Percentiles rank a stretch among this genome's conserved stretches.
These are phyloP conservation scores for Tribolium madens DNA, from an alignment of 1,140 invertebrate genomes.

Conservation along the genomic window DNA sequence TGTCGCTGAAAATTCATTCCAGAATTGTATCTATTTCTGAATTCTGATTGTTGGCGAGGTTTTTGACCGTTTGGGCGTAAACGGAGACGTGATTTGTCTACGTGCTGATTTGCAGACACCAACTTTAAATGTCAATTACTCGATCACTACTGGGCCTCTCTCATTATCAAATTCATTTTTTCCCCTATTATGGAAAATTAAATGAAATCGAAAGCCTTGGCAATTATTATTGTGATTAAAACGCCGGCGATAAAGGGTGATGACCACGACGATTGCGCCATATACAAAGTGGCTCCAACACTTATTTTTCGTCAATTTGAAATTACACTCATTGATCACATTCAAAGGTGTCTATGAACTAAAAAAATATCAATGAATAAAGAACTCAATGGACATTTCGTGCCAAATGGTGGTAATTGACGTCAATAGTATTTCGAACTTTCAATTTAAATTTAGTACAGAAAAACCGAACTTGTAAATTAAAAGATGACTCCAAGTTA, in stretches of 20 bases:
- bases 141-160: not conserved
- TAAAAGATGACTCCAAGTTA: not conserved
- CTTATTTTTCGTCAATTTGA: no score
- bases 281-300: not conserved
- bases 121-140: not conserved
- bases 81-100: no score
- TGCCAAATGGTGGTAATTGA: not conserved
- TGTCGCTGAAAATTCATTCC: conserved; percentile 8
- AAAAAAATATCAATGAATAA: not conserved
- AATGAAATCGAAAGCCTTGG: not conserved
- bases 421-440: not conserved
- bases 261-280: not conserved
- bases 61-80: conserved; percentile 5
- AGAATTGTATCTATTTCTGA: conserved; percentile 10
- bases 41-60: conserved; percentile 12
- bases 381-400: not conserved
- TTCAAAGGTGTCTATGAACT: not conserved
- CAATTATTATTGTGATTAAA: not conserved
- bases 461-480: not conserved
- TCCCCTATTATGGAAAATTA: not conserved
- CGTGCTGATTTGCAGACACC: not conserved
- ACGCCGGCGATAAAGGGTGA: not conserved
- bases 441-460: not conserved
- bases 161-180: not conserved
- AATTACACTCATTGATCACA: no score